These are phyloP conservation scores for Drosophila santomea DNA, from an alignment of 1,140 invertebrate genomes.

Conservation along the genomic window DNA sequence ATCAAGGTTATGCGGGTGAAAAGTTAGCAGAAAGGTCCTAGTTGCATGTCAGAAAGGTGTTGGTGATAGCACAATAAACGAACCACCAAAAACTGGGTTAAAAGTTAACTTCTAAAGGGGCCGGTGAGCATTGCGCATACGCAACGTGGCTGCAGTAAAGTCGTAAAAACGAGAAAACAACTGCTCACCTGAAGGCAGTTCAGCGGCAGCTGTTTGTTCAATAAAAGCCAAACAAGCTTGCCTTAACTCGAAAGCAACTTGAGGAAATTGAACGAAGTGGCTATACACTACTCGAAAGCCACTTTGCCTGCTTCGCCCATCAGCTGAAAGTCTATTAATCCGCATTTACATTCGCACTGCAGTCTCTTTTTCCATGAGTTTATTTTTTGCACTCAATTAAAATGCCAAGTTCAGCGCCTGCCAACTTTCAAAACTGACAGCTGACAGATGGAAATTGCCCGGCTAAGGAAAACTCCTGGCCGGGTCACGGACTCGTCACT, in stretches of 20 bases:
- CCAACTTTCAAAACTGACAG: constrained; percentile 68
- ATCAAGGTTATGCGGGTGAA: constrained; percentile 35
- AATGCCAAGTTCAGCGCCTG: constrained; percentile 76
- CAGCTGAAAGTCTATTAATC: constrained; percentile 48
- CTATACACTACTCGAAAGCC: constrained; percentile 7
- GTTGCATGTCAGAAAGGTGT: constrained; percentile 52
- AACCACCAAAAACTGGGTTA: constrained; percentile 54
- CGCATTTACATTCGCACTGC: constrained; percentile 33
- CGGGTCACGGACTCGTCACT: constrained; percentile 50
- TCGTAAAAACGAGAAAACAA: constrained; percentile 49
- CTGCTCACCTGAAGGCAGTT: constrained; percentile 18
- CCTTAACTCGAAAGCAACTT: neutral
- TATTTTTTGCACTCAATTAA: constrained; percentile 66
- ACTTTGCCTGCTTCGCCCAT: constrained; percentile 4
- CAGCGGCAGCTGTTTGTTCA: constrained; percentile 68
- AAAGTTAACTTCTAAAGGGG: constrained; percentile 28
- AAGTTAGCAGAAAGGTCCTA: neutral
- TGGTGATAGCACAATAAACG: constrained; percentile 44
- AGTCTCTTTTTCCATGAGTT: constrained; percentile 25
- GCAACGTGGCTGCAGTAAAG: constrained; percentile 54
- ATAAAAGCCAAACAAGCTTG: constrained; percentile 57
- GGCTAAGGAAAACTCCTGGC: constrained; percentile 31
- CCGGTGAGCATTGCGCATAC: constrained; percentile 62
- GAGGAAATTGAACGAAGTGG: constrained; percentile 8
- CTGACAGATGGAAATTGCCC: constrained; percentile 67